These are phyloP conservation scores for Ctenodactylus gundi DNA, from an alignment of 2,113 vertebrate species.

Conservation along the genomic window DNA sequence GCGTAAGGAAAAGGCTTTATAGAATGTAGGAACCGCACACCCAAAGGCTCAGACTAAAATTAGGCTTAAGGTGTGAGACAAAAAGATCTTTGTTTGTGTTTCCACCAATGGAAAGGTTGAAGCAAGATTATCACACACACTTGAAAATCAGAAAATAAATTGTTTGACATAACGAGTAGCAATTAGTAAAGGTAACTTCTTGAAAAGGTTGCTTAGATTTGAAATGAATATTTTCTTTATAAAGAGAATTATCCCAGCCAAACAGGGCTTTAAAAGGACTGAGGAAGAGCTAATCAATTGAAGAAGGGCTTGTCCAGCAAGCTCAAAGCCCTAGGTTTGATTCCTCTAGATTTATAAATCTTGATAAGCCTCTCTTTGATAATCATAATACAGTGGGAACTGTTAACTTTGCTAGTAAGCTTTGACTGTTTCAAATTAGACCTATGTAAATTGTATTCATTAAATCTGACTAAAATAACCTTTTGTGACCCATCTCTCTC, in stretches of 20 bases:
- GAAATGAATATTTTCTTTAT: conserved; percentile 13
- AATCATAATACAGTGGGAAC: not conserved
- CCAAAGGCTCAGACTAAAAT: not conserved
- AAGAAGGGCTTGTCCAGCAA: too few relatives aligned
- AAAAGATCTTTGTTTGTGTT: not conserved
- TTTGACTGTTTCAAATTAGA: not conserved
- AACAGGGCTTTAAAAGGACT: not conserved
- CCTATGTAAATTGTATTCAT: not conserved
- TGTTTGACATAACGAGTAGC: not conserved
- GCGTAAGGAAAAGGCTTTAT: not conserved
- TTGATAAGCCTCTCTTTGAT: not conserved
- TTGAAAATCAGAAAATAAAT: not conserved
- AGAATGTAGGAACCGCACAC: not conserved
- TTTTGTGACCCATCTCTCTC: not conserved
- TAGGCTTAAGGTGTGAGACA: too few relatives aligned
- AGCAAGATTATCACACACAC: not conserved
- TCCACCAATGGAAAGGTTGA: not conserved
- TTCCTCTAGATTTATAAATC: not conserved
- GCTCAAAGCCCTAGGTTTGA: too few relatives aligned
- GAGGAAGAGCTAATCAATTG: too few relatives aligned
- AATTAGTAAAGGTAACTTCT: not conserved
- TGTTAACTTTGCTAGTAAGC: not conserved
- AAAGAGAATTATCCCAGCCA: not conserved
- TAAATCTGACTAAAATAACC: not conserved
- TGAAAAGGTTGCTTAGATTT: not conserved